Conservation (phyloP, 2,888 invertebrate species). For the Horisme vitalbata region DNA sequence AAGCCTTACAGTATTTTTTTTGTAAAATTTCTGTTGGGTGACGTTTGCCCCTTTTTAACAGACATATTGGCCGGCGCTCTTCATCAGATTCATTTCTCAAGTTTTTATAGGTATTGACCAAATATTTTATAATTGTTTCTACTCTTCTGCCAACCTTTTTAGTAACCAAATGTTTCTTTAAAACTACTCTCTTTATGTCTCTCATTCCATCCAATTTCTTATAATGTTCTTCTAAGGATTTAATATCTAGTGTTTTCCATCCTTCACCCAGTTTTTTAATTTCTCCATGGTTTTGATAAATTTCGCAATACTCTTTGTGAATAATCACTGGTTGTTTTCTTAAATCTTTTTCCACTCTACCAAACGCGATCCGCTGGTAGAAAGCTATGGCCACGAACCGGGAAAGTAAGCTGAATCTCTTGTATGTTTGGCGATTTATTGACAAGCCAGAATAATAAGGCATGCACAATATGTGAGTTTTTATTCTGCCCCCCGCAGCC, state of each 20-base stretch:
- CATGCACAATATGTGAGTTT: conserved; percentile 37
- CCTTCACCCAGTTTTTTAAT: conserved; percentile 17
- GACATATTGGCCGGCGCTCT: neutral
- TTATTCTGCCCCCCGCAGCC: no score
- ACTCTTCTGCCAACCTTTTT: conserved; percentile 10
- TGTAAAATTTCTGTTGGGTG: conserved; percentile 7
- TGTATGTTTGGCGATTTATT: conserved; percentile 32
- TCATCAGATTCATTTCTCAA: conserved; percentile 15
- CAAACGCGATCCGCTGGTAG: conserved; percentile 33
- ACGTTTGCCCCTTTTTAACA: conserved; percentile 1
- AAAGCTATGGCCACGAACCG: conserved; percentile 30
- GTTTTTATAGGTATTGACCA: conserved; percentile 6
- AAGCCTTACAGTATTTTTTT: conserved; percentile 13
- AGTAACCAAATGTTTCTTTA: conserved; percentile 8
- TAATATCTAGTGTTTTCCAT: no score
- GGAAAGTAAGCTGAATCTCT: conserved; percentile 24
- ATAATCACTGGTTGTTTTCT: conserved; percentile 21
- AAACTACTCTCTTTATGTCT: conserved; percentile 19
- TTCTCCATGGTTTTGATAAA: conserved; percentile 25
- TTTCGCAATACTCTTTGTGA: conserved; percentile 9
- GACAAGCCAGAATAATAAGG: conserved; percentile 36
- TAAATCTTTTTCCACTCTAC: conserved; percentile 30
- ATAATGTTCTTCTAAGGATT: no score
- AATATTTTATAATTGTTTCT: conserved; percentile 11
- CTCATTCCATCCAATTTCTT: conserved; percentile 15